Conservation (phyloP, 2,113 vertebrate genomes). For the Esox niger region DNA sequence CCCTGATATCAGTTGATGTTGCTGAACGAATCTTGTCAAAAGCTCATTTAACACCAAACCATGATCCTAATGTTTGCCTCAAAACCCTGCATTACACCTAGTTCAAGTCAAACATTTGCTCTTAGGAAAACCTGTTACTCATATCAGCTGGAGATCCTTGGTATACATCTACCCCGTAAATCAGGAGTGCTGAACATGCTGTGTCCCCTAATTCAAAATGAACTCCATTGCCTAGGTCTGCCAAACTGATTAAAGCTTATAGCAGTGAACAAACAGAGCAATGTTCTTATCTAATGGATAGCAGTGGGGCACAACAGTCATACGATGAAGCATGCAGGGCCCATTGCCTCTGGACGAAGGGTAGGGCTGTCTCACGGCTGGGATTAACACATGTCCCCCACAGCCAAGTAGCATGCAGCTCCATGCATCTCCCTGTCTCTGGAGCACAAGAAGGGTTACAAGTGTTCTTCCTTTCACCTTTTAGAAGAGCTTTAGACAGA, state of each 20-base stretch:
- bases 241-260: conserved; percentile 57
- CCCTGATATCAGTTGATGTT: neutral
- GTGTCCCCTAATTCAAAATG: conserved; percentile 75
- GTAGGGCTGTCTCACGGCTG: conserved; percentile 44
- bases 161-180: conserved; percentile 54
- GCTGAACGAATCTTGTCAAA: conserved; percentile 23
- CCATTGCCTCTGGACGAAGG: conserved; percentile 53
- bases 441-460: conserved; percentile 63
- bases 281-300: conserved; percentile 71
- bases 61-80: conserved; percentile 34
- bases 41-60: conserved; percentile 33
- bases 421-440: conserved; percentile 49
- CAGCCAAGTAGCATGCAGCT: conserved; percentile 56
- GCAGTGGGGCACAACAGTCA: conserved; percentile 69
- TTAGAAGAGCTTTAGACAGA: conserved; percentile 62
- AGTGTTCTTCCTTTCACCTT: conserved; percentile 71
- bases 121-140: conserved; percentile 72
- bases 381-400: conserved; percentile 70
- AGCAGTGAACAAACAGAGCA: conserved; percentile 69
- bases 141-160: conserved; percentile 70
- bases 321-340: conserved; percentile 61
- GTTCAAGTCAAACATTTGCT: conserved; percentile 67
- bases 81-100: conserved; percentile 38
- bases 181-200: conserved; percentile 56
- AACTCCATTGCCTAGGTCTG: conserved; percentile 65